Evolutionary conservation across 2,797 vertebrate genomes (phyloP).

Genomic region (Etheostoma nigrum): DNA sequence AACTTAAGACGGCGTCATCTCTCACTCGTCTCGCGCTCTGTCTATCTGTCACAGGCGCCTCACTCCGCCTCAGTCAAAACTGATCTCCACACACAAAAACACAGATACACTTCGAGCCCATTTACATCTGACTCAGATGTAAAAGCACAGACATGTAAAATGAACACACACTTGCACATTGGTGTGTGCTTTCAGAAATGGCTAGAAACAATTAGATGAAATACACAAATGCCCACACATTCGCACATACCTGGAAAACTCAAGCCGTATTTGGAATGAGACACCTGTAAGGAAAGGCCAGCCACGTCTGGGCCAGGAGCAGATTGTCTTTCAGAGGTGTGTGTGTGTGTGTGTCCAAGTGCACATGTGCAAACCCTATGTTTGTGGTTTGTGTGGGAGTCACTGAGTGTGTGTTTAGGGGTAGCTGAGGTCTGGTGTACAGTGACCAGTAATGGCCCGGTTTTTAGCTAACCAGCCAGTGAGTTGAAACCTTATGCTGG

Average conservation of each 20-base stretch:
- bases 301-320: conserved; percentile 73
- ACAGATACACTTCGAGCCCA: background rate
- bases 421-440: conserved; percentile 73
- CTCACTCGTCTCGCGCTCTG: conserved; percentile 22
- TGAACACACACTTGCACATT: conserved; percentile 1
- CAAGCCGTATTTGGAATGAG: conserved; percentile 75
- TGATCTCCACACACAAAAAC: conserved; percentile 14
- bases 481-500: conserved; percentile 78
- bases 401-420: conserved; percentile 57
- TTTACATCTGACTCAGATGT: conserved; percentile 6
- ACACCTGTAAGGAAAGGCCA: conserved; percentile 86
- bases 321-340: conserved; percentile 79
- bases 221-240: conserved; percentile 15
- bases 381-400: conserved; percentile 55
- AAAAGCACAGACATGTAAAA: background rate
- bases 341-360: conserved; percentile 24
- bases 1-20: conserved; percentile 50
- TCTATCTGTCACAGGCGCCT: conserved; percentile 17
- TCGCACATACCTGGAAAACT: conserved; percentile 68
- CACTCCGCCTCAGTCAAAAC: conserved; percentile 10
- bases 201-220: conserved; percentile 8
- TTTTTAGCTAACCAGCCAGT: conserved; percentile 72
- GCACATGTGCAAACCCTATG: conserved; percentile 16
- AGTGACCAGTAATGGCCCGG: conserved; percentile 76
- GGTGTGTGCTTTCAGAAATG: conserved; percentile 4